phyloP scores from a whole-genome alignment of 2,888 invertebrate genomes.

The Cecidostiba fungosa region DNA sequence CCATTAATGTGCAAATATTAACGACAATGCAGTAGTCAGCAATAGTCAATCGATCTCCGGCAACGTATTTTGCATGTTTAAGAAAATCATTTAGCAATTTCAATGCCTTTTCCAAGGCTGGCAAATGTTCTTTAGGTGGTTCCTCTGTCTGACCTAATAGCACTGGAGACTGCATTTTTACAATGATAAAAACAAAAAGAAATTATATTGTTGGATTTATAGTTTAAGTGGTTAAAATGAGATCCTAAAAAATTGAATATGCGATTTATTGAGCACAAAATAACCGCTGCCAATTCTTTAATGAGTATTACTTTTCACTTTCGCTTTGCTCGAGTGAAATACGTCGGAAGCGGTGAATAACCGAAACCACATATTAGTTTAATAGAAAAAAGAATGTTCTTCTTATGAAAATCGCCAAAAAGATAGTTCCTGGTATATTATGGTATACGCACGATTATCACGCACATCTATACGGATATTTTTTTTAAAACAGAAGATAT shows the following conservation, averaged over 20 bases:
- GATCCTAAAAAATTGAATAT: too few species aligned
- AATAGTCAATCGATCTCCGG: conserved; percentile 86
- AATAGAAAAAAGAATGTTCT: too few species aligned
- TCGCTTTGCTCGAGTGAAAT: too few species aligned
- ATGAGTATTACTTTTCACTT: too few species aligned
- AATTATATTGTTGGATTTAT: neutral
- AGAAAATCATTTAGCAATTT: conserved; percentile 83
- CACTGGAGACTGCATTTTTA: conserved; percentile 82
- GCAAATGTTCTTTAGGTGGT: conserved; percentile 73
- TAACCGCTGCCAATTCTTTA: too few species aligned
- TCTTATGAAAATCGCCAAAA: too few species aligned
- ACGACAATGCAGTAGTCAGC: conserved; percentile 86
- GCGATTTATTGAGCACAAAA: too few species aligned
- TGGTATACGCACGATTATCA: too few species aligned
- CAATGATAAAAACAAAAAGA: conserved; percentile 68
- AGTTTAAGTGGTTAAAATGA: neutral
- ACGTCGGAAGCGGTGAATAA: too few species aligned
- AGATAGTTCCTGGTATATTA: too few species aligned
- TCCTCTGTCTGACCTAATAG: conserved; percentile 79
- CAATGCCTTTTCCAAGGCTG: conserved; percentile 83
- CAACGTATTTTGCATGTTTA: conserved; percentile 83
- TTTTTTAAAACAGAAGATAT: too few species aligned
- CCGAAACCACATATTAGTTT: too few species aligned
- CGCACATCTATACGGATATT: neutral
- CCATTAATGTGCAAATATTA: conserved; percentile 78